Evolutionary conservation across 2,113 vertebrate species (phyloP).

Genomic region (Pangasianodon gigas): DNA sequence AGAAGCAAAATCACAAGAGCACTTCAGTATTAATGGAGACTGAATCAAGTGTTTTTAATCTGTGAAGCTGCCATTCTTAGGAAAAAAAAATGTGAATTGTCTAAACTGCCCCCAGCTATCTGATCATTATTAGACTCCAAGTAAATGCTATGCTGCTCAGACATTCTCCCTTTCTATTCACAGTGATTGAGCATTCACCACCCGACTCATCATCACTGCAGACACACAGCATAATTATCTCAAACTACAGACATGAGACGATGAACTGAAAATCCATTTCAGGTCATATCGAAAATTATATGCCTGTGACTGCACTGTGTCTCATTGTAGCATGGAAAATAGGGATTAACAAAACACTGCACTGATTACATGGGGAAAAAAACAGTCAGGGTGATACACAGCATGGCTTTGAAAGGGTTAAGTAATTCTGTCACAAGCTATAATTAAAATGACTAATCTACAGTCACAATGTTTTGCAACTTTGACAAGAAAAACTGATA

Average conservation of each 20-base stretch:
- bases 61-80: not conserved
- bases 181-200: conserved; percentile 10
- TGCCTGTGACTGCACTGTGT: not conserved
- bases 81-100: not conserved
- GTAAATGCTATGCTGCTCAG: conserved; percentile 12
- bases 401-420: not conserved
- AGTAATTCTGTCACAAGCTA: not conserved
- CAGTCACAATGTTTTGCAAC: conserved; percentile 27
- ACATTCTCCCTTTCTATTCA: not conserved
- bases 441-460: conserved; percentile 14
- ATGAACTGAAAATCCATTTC: not conserved
- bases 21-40: not conserved
- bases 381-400: not conserved
- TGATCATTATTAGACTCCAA: not conserved
- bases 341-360: not conserved
- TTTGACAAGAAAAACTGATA: conserved; percentile 37
- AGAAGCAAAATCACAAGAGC: not conserved
- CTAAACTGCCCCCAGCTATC: not conserved
- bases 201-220: not conserved
- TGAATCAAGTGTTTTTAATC: not conserved
- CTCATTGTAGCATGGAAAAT: not conserved
- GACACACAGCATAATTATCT: conserved; percentile 8
- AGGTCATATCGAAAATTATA: not conserved
- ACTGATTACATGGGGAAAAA: not conserved
- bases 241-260: conserved; percentile 15